Evolutionary conservation across 2,888 invertebrate species (phyloP).

Genomic region (Amphipyra tragopoginis): DNA sequence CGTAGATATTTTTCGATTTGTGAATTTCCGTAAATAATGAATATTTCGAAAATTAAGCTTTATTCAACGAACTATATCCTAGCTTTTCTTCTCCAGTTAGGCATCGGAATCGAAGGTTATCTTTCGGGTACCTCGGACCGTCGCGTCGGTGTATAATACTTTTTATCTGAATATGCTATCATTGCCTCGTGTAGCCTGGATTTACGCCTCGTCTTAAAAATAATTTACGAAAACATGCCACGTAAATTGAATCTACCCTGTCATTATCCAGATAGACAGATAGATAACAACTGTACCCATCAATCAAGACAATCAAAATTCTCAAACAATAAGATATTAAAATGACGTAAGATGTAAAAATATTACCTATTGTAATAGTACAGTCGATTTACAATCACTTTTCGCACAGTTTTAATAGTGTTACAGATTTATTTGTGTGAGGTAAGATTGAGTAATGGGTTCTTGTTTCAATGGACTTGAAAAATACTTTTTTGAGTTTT

Average conservation of each 20-base stretch:
- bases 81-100: too few species aligned
- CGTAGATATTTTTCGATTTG: too few species aligned
- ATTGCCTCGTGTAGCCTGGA: too few species aligned
- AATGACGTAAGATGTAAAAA: constrained; percentile 30
- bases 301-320: constrained; percentile 35
- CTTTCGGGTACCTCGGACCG: too few species aligned
- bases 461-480: constrained; percentile 27
- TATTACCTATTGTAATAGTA: constrained; percentile 29
- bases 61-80: too few species aligned
- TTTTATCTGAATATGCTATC: too few species aligned
- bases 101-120: too few species aligned
- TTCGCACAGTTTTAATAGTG: constrained; percentile 33
- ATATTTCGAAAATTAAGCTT: too few species aligned
- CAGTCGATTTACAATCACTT: constrained; percentile 32
- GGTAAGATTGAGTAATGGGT: constrained; percentile 14
- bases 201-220: constrained; percentile 7
- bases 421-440: constrained; percentile 35
- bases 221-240: constrained; percentile 18
- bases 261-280: constrained; percentile 46
- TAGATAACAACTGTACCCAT: constrained; percentile 30
- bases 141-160: too few species aligned
- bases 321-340: constrained; percentile 14
- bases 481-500: not conserved
- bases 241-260: constrained; percentile 34
- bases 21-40: too few species aligned